Percentiles rank a stretch among this genome's conserved stretches.
phyloP scores from a whole-genome alignment of 2,888 invertebrate species.

The Neocrepidodera transversa region DNA sequence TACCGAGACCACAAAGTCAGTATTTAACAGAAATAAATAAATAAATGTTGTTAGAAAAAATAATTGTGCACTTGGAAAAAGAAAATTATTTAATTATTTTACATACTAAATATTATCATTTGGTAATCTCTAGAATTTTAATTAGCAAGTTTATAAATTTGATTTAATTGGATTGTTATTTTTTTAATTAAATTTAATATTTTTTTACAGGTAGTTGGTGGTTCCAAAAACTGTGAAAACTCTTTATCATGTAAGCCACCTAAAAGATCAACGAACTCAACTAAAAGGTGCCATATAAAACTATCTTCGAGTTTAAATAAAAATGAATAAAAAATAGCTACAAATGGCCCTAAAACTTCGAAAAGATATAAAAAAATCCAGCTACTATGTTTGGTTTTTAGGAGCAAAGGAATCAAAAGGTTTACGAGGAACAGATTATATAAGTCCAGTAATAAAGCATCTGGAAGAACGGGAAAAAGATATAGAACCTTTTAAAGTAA shows the following conservation, averaged over 20 bases:
- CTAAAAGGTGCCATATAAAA: slow-evolving; percentile 33
- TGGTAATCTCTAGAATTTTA: too few relatives aligned
- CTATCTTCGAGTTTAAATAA: not conserved
- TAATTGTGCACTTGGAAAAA: too few relatives aligned
- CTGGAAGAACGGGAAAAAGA: slow-evolving; percentile 84
- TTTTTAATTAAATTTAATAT: not conserved
- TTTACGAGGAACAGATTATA: slow-evolving; percentile 82
- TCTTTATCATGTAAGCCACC: slow-evolving; percentile 1
- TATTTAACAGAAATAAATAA: too few relatives aligned
- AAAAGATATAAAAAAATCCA: slow-evolving; percentile 89
- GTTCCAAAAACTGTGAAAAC: not conserved
- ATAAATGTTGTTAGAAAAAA: too few relatives aligned
- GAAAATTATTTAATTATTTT: too few relatives aligned
- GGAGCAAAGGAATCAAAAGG: slow-evolving; percentile 95
- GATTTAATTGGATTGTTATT: too few relatives aligned
- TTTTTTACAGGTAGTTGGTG: slow-evolving; percentile 1
- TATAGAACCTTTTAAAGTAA: slow-evolving; percentile 89
- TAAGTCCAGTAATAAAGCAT: slow-evolving; percentile 83
- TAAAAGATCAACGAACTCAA: not conserved
- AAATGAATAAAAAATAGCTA: slow-evolving; percentile 50
- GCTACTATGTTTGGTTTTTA: slow-evolving; percentile 92
- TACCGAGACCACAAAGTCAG: too few relatives aligned
- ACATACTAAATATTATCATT: too few relatives aligned
- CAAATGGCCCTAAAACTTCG: slow-evolving; percentile 79
- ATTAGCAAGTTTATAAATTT: too few relatives aligned